Evolutionary conservation across 2,113 vertebrate genomes (phyloP).

Genomic region (Dicaeum eximium): DNA sequence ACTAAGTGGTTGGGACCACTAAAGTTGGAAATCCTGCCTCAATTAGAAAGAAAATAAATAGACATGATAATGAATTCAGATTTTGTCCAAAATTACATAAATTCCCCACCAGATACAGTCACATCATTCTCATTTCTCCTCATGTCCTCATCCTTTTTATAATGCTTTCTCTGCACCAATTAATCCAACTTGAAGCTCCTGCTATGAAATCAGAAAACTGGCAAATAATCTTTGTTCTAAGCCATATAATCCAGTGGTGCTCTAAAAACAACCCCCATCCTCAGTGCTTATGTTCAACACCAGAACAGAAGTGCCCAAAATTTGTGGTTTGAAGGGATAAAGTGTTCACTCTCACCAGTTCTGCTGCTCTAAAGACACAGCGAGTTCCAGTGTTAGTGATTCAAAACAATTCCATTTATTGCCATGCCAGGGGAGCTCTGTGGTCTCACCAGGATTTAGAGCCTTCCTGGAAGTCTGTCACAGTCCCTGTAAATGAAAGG

Average conservation of each 20-base stretch:
- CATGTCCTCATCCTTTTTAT: not conserved
- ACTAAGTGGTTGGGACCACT: not conserved
- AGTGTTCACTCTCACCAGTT: not conserved
- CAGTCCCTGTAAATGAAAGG: not conserved
- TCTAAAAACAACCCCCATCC: not conserved
- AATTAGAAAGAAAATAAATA: not conserved
- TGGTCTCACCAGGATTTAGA: not conserved
- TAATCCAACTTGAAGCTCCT: not conserved
- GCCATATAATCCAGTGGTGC: not conserved
- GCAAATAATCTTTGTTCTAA: not conserved
- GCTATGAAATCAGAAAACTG: not conserved
- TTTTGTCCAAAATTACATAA: not conserved
- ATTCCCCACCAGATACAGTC: not conserved
- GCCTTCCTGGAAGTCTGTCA: not conserved
- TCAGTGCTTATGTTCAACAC: not conserved
- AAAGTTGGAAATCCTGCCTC: not conserved
- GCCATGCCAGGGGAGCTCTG: not conserved
- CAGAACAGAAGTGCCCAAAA: not conserved
- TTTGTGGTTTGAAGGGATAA: not conserved
- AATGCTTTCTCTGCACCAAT: not conserved
- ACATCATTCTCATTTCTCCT: not conserved
- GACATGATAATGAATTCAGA: not conserved
- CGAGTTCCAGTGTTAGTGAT: not conserved
- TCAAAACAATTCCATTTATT: constrained; percentile 2
- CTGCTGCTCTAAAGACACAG: not conserved